Evolutionary conservation across 2,888 invertebrate species (phyloP).

Genomic region (Apeira syringaria): DNA sequence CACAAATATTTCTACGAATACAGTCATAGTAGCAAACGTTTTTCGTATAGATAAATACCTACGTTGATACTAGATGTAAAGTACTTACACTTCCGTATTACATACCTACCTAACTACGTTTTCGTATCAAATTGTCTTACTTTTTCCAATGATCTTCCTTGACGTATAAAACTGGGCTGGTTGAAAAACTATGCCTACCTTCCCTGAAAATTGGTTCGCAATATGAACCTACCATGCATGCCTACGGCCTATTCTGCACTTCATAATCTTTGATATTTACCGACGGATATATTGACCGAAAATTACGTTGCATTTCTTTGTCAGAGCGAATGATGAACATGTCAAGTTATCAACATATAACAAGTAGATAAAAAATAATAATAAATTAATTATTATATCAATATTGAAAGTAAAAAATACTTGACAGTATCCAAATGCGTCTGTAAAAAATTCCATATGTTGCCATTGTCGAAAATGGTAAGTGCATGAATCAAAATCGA

Average conservation of each 20-base stretch:
- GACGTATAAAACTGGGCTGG: conserved; percentile 50
- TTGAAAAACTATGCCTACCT: conserved; percentile 45
- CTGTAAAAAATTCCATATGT: too few species aligned
- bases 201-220: conserved; percentile 49
- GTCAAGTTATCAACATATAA: conserved; percentile 26
- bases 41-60: conserved; percentile 41
- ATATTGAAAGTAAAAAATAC: too few species aligned
- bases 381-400: not conserved
- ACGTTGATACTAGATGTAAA: conserved; percentile 62
- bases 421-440: too few species aligned
- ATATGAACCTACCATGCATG: conserved; percentile 14
- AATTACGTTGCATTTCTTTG: not conserved
- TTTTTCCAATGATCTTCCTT: conserved; percentile 49
- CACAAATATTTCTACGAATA: conserved; percentile 35
- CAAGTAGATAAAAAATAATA: conserved; percentile 10
- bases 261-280: conserved; percentile 21
- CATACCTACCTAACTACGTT: conserved; percentile 81
- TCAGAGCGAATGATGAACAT: too few species aligned
- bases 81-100: conserved; percentile 70
- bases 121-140: conserved; percentile 75
- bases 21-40: conserved; percentile 51
- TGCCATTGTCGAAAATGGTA: too few species aligned
- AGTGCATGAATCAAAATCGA: conserved; percentile 33
- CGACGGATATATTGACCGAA: too few species aligned
- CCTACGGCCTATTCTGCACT: conserved; percentile 4